Evolutionary conservation across 2,797 vertebrate genomes (phyloP), one percentile per base, ranked within the genome.

Genomic region (Ctenopoma kingsleyae): DNA sequence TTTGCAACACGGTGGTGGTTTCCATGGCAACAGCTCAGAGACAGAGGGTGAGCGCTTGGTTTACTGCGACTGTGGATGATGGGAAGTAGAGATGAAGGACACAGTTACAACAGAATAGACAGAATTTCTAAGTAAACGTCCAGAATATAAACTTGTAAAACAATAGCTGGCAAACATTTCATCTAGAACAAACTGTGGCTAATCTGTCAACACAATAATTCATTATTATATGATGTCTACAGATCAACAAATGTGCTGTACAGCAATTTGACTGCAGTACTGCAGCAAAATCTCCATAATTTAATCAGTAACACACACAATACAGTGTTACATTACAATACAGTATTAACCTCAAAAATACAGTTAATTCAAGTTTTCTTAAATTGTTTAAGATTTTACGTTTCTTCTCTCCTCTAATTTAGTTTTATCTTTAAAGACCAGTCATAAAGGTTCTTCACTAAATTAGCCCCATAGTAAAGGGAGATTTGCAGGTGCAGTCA

Each of bases 1-100:
- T 99, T 93, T 99, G 98, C 93, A 99, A 99, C 90, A 97, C 97
- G 0, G 98, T 98, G 83, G 89, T 98, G 92, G 97, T 99, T 89
- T 98, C 97, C 84, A 97, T 94, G 82, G 91, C 94, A 90, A 96
- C 95, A 0, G 91, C 95, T 77, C 95, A 93, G 90, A 94, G 96
- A 90, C 94, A 91, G 91, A 95, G 96, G 95, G 97, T 99, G 94
- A 96, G 93, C 10, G 19, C 70, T 76, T 40, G 3, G 74, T 67
- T 69, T 71, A 22, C 80, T 71, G 77, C 58, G n/a, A 51, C 66
- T 61, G 60, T 67, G 77, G 72, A 85, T 75, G 66, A 86, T 75
- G 66, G 35, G 64, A 82, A 80, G 75, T 47, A 54, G 81, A 85
- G 76, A 87, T 76, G 70, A 78, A 84, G 61, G 78, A 58, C 49